Conservation (phyloP, 2,113 vertebrate genomes). For the Mionectes macconnelli region DNA sequence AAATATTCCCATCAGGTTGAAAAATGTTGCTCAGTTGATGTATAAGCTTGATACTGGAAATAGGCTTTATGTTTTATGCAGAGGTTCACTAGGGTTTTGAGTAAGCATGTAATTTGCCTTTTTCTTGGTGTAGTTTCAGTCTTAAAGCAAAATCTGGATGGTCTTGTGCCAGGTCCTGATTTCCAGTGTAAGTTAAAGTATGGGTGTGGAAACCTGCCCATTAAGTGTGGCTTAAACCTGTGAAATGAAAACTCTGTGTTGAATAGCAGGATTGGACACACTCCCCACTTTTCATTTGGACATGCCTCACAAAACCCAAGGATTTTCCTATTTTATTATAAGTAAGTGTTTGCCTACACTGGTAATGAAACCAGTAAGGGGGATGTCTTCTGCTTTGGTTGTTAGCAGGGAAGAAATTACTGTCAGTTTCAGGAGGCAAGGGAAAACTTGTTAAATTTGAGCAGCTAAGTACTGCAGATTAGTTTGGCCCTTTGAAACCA, state of each 20-base stretch:
- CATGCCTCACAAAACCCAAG: background rate
- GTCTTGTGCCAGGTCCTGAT: background rate
- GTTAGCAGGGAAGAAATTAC: background rate
- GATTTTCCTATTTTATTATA: background rate
- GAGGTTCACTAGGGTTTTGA: background rate
- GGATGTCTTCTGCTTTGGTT: background rate
- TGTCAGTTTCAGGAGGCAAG: background rate
- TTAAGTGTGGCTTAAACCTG: background rate
- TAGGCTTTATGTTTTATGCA: background rate
- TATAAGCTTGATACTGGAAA: background rate
- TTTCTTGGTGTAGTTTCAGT: background rate
- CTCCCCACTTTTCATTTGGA: background rate
- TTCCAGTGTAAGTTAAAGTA: background rate
- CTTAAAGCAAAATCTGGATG: background rate
- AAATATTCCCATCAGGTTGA: background rate
- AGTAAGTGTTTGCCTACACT: background rate
- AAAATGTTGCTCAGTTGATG: background rate
- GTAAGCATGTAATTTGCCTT: background rate
- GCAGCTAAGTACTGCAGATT: background rate
- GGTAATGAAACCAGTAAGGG: background rate
- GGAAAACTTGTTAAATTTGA: background rate
- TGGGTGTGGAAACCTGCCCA: background rate
- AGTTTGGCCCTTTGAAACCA: background rate
- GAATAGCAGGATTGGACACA: background rate
- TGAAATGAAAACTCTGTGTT: background rate